These are phyloP conservation scores for Chironomus tentans DNA, from an alignment of 2,888 invertebrate genomes.

Conservation along the genomic window DNA sequence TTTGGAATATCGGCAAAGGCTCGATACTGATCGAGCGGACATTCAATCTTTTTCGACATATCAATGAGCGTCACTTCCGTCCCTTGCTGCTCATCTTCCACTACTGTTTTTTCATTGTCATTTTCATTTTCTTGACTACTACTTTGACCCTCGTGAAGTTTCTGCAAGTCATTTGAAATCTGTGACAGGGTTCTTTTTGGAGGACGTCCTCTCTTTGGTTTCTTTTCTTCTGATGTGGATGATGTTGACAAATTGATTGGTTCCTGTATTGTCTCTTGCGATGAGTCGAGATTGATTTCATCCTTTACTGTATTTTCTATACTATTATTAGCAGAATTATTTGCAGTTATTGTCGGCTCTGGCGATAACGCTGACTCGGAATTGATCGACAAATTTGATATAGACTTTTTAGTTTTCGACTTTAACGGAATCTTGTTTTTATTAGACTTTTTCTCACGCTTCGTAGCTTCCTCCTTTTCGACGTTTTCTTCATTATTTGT, in stretches of 20 bases:
- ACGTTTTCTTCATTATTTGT: background rate
- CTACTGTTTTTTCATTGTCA: background rate
- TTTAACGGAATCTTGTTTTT: conserved; percentile 29
- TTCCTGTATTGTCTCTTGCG: background rate
- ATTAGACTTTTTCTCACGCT: background rate
- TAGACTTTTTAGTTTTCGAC: background rate
- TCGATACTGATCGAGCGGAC: conserved; percentile 16
- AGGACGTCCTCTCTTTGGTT: conserved; percentile 16
- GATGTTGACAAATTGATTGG: background rate
- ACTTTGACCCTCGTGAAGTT: background rate
- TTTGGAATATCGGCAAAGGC: conserved; percentile 9
- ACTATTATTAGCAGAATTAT: background rate
- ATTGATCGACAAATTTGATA: background rate
- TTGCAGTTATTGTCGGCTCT: background rate
- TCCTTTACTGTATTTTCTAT: background rate
- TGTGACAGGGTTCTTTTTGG: background rate
- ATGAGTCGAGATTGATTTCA: background rate
- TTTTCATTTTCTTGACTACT: background rate
- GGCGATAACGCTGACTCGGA: background rate
- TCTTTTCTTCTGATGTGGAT: background rate
- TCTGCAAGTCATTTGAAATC: conserved; percentile 12
- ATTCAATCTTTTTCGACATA: background rate
- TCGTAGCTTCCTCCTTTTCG: background rate
- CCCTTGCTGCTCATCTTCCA: too few relatives aligned
- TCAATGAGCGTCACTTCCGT: background rate